These are phyloP conservation scores for Drosophila antonietae DNA, from an alignment of 2,888 invertebrate species.

Conservation along the genomic window DNA sequence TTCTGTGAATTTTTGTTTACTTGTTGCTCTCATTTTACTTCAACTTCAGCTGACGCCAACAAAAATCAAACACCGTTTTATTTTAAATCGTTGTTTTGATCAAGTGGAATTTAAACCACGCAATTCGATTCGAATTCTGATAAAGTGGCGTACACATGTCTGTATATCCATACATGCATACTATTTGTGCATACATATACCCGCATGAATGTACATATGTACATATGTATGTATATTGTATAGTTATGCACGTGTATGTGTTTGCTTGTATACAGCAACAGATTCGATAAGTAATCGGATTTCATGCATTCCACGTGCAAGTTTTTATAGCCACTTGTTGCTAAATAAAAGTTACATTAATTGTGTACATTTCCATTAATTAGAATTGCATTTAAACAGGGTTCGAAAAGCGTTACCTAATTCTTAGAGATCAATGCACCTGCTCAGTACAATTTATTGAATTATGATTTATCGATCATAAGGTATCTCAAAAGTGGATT, in stretches of 20 bases:
- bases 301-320: constrained; percentile 35
- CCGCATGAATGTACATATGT: background rate
- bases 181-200: background rate
- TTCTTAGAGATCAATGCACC: constrained; percentile 37
- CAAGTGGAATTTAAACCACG: constrained; percentile 19
- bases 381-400: background rate
- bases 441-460: constrained; percentile 6
- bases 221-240: background rate
- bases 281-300: constrained; percentile 9
- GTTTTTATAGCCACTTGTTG: constrained; percentile 31
- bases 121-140: constrained; percentile 3
- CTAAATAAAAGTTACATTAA: constrained; percentile 1
- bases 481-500: background rate
- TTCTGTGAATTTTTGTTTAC: constrained; percentile 37
- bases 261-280: background rate
- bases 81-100: background rate
- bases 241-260: background rate
- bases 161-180: background rate
- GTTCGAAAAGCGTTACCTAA: background rate
- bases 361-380: constrained; percentile 6
- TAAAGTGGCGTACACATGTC: background rate
- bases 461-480: background rate
- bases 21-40: constrained; percentile 17
- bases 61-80: constrained; percentile 9
- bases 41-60: constrained; percentile 17